Base-by-base conservation (phyloP, 1,140 invertebrate genomes). In the Anoplophora glabripennis region DNA sequence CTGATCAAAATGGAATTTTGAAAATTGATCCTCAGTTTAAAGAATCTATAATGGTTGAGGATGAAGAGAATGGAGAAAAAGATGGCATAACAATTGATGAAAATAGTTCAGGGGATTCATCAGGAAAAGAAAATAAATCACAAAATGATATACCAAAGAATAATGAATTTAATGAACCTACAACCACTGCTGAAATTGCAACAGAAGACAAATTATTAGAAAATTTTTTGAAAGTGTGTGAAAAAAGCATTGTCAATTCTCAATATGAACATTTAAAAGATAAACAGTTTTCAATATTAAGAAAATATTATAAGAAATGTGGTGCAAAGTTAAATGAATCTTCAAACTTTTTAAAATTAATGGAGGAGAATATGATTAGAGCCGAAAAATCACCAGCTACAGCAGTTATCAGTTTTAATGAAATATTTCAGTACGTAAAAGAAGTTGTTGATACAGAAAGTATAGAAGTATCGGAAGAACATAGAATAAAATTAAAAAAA, bases 401-500 rank as follows among this genome's bases (percentile, higher is more conserved):
- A 15, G 56, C 61, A 18, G 61, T 70, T 21, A 37, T 68, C 42
- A 46, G 48, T 18, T 70, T 70, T 54, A 59, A 66, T 34, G 63
- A 68, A 11, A 40, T 70, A 41, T 70, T 56, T 53, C 36, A 61
- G 34, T 38, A 63, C 40, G 41, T 70, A 7, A 54, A 66, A 15
- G 40, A 63, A 18, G 28, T 57, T 10, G 40, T 46, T 2, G 46
- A 63, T 12, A 57, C 38, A 18, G 51, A 40, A 17, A 55, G 15
- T 36, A 57, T 70, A 3, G 60, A 63, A 56, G 37, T 68, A 2
- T 38, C 60, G 7, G 58, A 59, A 14, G 57, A 65, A n/a, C 37
- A 66, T 35, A 18, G 61, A 12, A 64, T 35, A 17, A 59, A 68
- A 48, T 38, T 82, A 3, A 72, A 73, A 4, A 72, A 71, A 57